Conservation (phyloP, 2,113 vertebrate species). For the Erinaceus europaeus region DNA sequence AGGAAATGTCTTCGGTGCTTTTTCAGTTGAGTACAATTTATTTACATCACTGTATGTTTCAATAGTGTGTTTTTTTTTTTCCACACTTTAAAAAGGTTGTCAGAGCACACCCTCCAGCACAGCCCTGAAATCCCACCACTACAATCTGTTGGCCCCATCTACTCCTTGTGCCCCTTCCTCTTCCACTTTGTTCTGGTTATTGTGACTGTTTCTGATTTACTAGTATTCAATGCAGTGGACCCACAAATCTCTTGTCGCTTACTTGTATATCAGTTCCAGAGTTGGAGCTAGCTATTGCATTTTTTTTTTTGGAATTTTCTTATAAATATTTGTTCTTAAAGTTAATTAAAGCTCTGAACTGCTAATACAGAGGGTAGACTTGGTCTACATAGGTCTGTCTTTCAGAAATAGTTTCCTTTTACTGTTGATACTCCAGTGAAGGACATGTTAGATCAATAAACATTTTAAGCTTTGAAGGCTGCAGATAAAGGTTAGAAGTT, state of each 20-base stretch:
- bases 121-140: too few species aligned
- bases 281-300: neutral
- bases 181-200: too few species aligned
- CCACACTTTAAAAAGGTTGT: too few species aligned
- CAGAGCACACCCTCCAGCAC: too few species aligned
- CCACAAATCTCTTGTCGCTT: neutral
- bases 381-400: neutral
- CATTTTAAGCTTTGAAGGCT: neutral
- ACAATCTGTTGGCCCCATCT: too few species aligned
- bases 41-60: too few species aligned
- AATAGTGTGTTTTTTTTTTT: too few species aligned
- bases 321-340: neutral
- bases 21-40: too few species aligned
- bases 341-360: neutral
- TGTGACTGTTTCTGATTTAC: constrained; percentile 1
- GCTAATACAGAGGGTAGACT: neutral
- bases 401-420: constrained; percentile 1
- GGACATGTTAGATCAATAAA: neutral
- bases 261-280: neutral
- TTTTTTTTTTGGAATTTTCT: constrained; percentile 1
- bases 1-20: neutral
- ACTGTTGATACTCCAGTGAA: neutral
- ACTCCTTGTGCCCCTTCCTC: too few species aligned
- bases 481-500: neutral
- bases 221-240: neutral